Percentiles rank a stretch among this genome's conserved stretches.
phyloP scores from a whole-genome alignment of 2,888 invertebrate species.

The Epirrita christyi region DNA sequence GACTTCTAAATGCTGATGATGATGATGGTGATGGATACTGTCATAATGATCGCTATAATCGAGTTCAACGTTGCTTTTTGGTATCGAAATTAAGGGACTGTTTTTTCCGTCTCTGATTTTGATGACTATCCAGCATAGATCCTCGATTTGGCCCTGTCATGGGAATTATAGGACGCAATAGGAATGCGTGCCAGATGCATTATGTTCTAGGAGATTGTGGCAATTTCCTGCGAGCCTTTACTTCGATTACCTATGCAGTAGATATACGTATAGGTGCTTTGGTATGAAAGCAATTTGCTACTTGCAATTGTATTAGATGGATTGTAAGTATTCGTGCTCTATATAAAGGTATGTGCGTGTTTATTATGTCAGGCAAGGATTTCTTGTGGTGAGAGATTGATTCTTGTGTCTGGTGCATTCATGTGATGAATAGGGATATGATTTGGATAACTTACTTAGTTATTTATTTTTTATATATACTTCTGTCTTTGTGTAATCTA shows the following conservation, averaged over 20 bases:
- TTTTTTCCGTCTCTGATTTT: neutral
- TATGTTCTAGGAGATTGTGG: conserved; percentile 29
- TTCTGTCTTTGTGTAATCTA: too few relatives aligned
- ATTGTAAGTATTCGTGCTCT: neutral
- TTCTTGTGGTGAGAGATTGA: neutral
- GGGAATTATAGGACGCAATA: conserved; percentile 17
- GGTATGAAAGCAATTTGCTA: conserved; percentile 20
- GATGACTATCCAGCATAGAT: too few relatives aligned
- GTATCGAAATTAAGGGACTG: neutral
- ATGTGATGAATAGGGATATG: too few relatives aligned
- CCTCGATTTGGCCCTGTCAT: conserved; percentile 9
- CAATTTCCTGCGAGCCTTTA: conserved; percentile 30
- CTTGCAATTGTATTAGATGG: conserved; percentile 11
- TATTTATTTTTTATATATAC: too few relatives aligned
- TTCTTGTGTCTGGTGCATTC: neutral
- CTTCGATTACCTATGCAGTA: conserved; percentile 20
- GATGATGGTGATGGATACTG: too few relatives aligned
- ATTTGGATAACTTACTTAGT: too few relatives aligned
- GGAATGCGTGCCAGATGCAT: conserved; percentile 38
- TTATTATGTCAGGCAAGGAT: neutral
- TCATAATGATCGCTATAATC: too few relatives aligned
- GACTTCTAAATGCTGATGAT: too few relatives aligned
- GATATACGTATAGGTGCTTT: neutral
- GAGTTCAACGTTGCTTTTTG: neutral
- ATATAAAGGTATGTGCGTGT: neutral